These are phyloP conservation scores for Cephalopachus bancanus DNA, from an alignment of 2,797 vertebrate species.

Conservation along the genomic window DNA sequence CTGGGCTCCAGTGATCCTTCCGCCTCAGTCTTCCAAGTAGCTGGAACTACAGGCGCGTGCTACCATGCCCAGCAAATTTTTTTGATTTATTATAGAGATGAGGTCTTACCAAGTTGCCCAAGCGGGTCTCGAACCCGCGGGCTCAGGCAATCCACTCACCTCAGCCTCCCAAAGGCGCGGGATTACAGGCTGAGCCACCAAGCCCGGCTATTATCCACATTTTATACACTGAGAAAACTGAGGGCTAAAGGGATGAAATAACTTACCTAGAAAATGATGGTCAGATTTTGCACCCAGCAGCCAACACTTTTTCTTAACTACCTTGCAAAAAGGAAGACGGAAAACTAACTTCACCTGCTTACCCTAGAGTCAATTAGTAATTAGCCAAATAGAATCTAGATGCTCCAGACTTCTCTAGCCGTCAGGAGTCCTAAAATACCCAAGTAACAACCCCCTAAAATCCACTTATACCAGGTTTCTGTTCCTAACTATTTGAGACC, in stretches of 20 bases:
- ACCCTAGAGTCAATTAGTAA: not conserved
- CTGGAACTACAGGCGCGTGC: too few species aligned
- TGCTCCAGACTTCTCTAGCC: not conserved
- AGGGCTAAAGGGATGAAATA: not conserved
- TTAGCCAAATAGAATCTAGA: not conserved
- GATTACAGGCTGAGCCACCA: too few species aligned
- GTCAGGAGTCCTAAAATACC: not conserved
- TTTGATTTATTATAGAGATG: too few species aligned
- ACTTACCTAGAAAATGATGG: not conserved
- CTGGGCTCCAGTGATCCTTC: too few species aligned
- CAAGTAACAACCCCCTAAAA: not conserved
- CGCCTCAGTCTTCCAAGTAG: too few species aligned
- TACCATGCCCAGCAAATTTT: too few species aligned
- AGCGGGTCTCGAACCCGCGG: too few species aligned
- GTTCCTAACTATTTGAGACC: not conserved
- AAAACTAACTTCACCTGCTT: not conserved
- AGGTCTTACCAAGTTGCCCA: too few species aligned
- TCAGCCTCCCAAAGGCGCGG: too few species aligned
- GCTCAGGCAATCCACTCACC: too few species aligned
- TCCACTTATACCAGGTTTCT: not conserved
- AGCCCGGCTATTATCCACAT: not conserved
- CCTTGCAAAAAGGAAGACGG: constrained; percentile 45
- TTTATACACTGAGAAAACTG: not conserved
- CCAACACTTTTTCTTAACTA: not conserved
- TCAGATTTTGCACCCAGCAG: constrained; percentile 31